Percentiles rank a stretch among this genome's conserved stretches.
phyloP scores from a whole-genome alignment of 2,113 vertebrate species.

The Urocitellus parryii region DNA sequence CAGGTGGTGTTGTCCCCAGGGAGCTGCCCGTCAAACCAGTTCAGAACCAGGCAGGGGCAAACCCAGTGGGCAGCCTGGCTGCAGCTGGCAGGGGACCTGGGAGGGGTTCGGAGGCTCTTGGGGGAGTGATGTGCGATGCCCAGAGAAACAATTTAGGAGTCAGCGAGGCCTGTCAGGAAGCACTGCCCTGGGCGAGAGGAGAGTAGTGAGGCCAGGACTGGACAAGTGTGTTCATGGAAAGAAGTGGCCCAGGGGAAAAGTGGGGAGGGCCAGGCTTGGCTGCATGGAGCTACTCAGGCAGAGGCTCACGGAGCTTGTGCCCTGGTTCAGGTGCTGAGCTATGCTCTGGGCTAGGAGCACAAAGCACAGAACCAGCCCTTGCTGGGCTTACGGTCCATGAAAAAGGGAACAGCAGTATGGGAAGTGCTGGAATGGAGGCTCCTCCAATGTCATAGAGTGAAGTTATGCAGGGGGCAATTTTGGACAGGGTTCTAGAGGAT shows the following conservation, averaged over 20 bases:
- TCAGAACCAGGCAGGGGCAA: neutral
- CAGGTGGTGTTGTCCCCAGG: neutral
- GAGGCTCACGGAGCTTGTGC: neutral
- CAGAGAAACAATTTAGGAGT: neutral
- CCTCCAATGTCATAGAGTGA: neutral
- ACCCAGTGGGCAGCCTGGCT: accelerated
- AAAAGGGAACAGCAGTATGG: neutral
- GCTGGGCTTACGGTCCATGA: neutral
- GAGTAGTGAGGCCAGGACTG: neutral
- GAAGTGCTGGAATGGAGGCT: neutral
- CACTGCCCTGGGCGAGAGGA: neutral
- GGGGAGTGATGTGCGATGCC: neutral
- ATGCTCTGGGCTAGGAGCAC: neutral
- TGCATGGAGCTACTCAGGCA: accelerated
- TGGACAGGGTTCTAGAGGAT: neutral
- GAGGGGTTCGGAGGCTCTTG: no score
- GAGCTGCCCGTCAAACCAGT: neutral
- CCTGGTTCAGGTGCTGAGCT: neutral
- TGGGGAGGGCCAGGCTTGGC: neutral
- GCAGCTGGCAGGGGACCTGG: neutral
- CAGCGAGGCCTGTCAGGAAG: neutral
- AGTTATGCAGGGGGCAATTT: neutral
- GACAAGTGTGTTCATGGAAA: neutral
- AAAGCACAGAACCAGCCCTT: neutral
- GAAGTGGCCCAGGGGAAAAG: neutral